Evolutionary conservation across 2,888 invertebrate species (phyloP), one percentile per base, ranked within the genome.

Genomic region (Eupithecia pulchellata): DNA sequence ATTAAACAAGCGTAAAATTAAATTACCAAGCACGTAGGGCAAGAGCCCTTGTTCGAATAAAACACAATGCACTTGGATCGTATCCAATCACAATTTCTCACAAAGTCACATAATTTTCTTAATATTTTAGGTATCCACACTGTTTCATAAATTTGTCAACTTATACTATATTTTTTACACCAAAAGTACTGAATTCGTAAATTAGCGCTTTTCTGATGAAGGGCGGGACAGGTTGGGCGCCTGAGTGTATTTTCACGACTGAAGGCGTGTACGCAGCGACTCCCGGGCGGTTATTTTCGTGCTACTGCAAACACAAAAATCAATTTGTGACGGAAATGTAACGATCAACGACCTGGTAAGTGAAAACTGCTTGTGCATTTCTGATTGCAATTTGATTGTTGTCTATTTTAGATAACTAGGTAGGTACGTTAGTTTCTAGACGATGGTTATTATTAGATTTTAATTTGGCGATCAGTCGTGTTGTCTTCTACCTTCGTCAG

Each of bases 261-360:
- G 88, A 82, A 83, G 76, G 82, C 87, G 87, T 84, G 85, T 82
- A 83, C 87, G 88, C 87, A 87, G 86, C 90, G 86, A 85, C 87
- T 87, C 93, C 93, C 93, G 92, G 94, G 88, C 85, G 84, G 89
- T 90, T 94, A 94, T 93, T 93, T 93, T 91, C 77, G 93, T 93
- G 90, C 93, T 92, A 89, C 88, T 89, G 89, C 90, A 90, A 87
- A 90, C 84, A 91, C 88, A 90, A 92, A 91, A 92, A 89, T 90
- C 86, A 89, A 87, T 90, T 90, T 89, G 90, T 89, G 91, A 91
- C 88, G 89, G 90, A 92, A 93, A 91, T 91, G 91, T 91, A 87
- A 94, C 94, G 94, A 93, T 92, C 93, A 93, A 90, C 92, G 93
- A 93, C 94, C 93, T 87, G 88, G 85, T 87, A 85, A 84, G 84